Evolutionary conservation across 2,888 invertebrate species (phyloP).

Genomic region (Eurytoma adleriae): DNA sequence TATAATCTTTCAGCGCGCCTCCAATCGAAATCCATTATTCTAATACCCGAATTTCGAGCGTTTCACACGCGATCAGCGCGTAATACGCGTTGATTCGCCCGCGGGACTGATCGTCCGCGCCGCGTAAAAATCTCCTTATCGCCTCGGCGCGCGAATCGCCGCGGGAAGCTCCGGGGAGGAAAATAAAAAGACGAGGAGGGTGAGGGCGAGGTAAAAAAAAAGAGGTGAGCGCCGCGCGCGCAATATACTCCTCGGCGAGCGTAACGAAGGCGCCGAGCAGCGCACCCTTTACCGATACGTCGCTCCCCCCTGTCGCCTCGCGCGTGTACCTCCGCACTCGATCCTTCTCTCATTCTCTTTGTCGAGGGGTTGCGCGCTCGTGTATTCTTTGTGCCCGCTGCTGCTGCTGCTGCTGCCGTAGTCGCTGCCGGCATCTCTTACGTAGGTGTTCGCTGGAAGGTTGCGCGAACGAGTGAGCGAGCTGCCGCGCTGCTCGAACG

Average conservation of each 20-base stretch:
- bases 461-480: conserved; percentile 10
- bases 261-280: conserved; percentile 1
- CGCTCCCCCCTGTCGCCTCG: background rate
- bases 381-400: conserved; percentile 28
- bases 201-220: background rate
- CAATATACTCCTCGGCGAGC: conserved; percentile 7
- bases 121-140: conserved; percentile 15
- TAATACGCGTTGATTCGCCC: background rate
- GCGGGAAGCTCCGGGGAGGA: background rate
- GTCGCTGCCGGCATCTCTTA: conserved; percentile 4
- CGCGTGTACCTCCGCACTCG: background rate
- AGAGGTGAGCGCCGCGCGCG: background rate
- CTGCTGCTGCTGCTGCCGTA: background rate
- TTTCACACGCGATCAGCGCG: background rate
- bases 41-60: background rate
- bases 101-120: background rate
- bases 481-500: conserved; percentile 44
- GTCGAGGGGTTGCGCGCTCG: background rate
- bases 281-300: conserved; percentile 35
- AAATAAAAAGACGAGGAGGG: background rate
- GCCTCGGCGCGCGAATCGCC: conserved; percentile 2
- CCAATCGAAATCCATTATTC: background rate
- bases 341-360: conserved; percentile 7
- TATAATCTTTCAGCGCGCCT: no score
- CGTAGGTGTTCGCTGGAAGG: conserved; percentile 38